Percentiles rank a stretch among this genome's conserved stretches.
phyloP scores from a whole-genome alignment of 2,888 invertebrate species.

The Ceraclea dissimilis region DNA sequence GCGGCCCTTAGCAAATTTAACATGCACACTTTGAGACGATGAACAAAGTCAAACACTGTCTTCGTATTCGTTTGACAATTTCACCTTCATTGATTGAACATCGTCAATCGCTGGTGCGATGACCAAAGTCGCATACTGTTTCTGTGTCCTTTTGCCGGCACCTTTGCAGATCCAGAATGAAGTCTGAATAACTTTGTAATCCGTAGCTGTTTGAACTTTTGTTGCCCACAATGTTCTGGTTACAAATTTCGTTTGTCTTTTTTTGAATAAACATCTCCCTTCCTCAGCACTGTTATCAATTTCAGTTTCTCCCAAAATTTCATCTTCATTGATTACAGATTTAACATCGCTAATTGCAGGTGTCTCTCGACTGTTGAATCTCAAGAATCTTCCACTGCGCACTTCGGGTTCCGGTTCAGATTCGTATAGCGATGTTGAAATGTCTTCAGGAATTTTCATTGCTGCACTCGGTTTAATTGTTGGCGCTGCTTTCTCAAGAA shows the following conservation, averaged over 20 bases:
- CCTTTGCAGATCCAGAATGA: too few species aligned
- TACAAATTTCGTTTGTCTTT: conserved; percentile 10
- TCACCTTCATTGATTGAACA: too few species aligned
- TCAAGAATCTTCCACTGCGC: background rate
- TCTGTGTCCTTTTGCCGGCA: too few species aligned
- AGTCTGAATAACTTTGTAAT: conserved; percentile 19
- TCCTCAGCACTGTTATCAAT: background rate
- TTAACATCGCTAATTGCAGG: conserved; percentile 13
- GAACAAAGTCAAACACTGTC: too few species aligned
- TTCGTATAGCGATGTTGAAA: conserved; percentile 3
- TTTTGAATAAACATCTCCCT: conserved; percentile 9
- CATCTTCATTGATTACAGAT: conserved; percentile 12
- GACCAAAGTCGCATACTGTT: too few species aligned
- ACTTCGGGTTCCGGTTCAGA: background rate
- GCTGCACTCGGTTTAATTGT: conserved; percentile 17
- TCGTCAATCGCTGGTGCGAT: too few species aligned
- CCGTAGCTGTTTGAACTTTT: conserved; percentile 18
- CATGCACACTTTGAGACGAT: too few species aligned
- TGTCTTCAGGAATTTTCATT: conserved; percentile 2
- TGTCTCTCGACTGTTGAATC: too few species aligned
- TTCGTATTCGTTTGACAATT: too few species aligned
- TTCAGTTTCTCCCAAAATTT: conserved; percentile 4
- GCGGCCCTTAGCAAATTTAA: too few species aligned
- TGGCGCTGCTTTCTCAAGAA: conserved; percentile 9
- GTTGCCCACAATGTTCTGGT: conserved; percentile 20